Conservation (phyloP, 2,113 vertebrate species). For the Zeus faber region DNA sequence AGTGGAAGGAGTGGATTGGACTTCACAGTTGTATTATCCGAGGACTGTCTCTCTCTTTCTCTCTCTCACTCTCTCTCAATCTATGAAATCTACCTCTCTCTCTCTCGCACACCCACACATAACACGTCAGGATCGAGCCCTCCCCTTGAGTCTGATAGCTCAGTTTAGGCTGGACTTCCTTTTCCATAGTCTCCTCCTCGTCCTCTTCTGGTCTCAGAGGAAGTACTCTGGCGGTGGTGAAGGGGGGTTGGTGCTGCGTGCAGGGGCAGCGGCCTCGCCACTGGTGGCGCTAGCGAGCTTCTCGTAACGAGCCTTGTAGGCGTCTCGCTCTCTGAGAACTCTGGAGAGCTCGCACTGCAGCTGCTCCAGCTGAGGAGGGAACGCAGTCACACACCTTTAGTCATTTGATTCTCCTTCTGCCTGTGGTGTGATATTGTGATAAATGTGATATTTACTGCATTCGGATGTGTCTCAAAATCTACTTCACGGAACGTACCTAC, state of each 20-base stretch:
- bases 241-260: slow-evolving; percentile 63
- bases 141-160: too few relatives aligned
- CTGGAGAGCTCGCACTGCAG: slow-evolving; percentile 76
- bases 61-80: background rate
- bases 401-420: background rate
- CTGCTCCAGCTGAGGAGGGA: slow-evolving; percentile 70
- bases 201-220: slow-evolving; percentile 61
- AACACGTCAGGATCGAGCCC: too few relatives aligned
- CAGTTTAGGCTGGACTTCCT: too few relatives aligned
- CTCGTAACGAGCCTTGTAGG: slow-evolving; percentile 81
- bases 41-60: slow-evolving; percentile 2
- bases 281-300: slow-evolving; percentile 70
- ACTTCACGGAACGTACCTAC: too few relatives aligned
- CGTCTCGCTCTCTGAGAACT: slow-evolving; percentile 75
- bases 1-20: slow-evolving; percentile 48
- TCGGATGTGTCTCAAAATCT: too few relatives aligned
- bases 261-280: slow-evolving; percentile 49
- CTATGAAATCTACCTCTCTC: background rate
- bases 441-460: too few relatives aligned
- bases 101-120: background rate
- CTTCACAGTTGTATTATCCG: slow-evolving; percentile 46
- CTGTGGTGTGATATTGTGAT: background rate
- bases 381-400: background rate
- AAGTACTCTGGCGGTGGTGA: slow-evolving; percentile 77
- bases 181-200: background rate